Conservation (phyloP, 2,113 vertebrate species). For the Ciconia boyciana region DNA sequence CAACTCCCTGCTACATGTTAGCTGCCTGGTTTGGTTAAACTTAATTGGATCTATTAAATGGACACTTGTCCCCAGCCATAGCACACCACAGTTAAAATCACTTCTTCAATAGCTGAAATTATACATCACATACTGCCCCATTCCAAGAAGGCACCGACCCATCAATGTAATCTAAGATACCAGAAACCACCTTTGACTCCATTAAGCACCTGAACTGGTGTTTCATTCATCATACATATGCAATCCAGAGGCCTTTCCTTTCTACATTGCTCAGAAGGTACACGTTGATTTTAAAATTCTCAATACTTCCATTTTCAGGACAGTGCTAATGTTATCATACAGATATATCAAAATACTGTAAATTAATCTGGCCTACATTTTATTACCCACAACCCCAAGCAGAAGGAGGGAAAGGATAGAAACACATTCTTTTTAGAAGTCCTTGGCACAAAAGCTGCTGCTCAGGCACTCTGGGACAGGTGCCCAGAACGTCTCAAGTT, state of each 20-base stretch:
- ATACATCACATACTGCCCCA: not conserved
- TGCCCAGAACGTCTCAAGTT: constrained; percentile 53
- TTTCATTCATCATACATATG: not conserved
- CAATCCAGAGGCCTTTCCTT: not conserved
- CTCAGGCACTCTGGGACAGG: constrained; percentile 57
- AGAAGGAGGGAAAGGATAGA: constrained; percentile 17
- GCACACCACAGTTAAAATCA: not conserved
- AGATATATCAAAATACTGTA: not conserved
- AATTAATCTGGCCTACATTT: constrained; percentile 11
- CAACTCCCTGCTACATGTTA: not conserved
- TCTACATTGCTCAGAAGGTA: not conserved
- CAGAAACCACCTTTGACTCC: not conserved
- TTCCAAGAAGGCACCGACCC: not conserved
- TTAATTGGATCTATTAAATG: not conserved
- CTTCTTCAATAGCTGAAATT: not conserved
- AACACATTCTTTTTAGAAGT: constrained; percentile 52
- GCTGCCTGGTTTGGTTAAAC: not conserved
- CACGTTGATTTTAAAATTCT: not conserved
- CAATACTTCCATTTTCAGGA: not conserved
- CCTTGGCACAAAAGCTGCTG: constrained; percentile 48
- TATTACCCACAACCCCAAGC: not conserved
- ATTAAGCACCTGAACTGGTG: not conserved
- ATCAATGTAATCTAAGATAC: not conserved
- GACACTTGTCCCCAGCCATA: not conserved
- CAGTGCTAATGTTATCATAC: not conserved